Evolutionary conservation across 2,888 invertebrate species (phyloP).

Genomic region (Cheilosia urbana): DNA sequence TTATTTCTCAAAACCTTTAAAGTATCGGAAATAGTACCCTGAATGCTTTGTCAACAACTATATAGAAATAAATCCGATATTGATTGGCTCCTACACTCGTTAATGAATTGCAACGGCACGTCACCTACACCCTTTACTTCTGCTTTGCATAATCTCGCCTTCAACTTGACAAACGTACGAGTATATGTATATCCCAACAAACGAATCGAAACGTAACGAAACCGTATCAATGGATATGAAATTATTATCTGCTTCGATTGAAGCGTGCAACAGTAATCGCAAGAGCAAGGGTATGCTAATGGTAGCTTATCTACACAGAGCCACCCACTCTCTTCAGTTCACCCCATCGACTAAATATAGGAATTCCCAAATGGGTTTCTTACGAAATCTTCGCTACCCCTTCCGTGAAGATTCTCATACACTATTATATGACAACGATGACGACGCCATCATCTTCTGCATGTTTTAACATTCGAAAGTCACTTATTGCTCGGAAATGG

Average conservation of each 20-base stretch:
- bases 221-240: conserved; percentile 60
- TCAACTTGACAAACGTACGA: not conserved
- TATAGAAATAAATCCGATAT: not conserved
- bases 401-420: conserved; percentile 48
- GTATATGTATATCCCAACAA: not conserved
- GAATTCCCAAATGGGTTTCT: conserved; percentile 31
- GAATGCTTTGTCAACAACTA: too few relatives aligned
- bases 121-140: not conserved
- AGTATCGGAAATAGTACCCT: too few relatives aligned
- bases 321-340: conserved; percentile 15
- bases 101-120: not conserved
- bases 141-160: conserved; percentile 5
- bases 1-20: too few relatives aligned
- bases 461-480: conserved; percentile 68
- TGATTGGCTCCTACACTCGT: not conserved
- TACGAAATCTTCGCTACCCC: conserved; percentile 24
- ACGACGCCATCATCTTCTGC: conserved; percentile 65
- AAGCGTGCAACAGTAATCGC: conserved; percentile 50
- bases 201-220: conserved; percentile 23
- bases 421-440: conserved; percentile 66
- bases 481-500: conserved; percentile 58
- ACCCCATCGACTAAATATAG: conserved; percentile 10
- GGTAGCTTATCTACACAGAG: conserved; percentile 42
- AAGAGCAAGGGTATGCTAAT: conserved; percentile 27
- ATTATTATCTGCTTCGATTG: conserved; percentile 58